A percentile compares a stretch with the other conserved stretches of the same genome.
Conservation (phyloP, 2,113 vertebrate genomes). For the Xiphophorus hellerii region DNA sequence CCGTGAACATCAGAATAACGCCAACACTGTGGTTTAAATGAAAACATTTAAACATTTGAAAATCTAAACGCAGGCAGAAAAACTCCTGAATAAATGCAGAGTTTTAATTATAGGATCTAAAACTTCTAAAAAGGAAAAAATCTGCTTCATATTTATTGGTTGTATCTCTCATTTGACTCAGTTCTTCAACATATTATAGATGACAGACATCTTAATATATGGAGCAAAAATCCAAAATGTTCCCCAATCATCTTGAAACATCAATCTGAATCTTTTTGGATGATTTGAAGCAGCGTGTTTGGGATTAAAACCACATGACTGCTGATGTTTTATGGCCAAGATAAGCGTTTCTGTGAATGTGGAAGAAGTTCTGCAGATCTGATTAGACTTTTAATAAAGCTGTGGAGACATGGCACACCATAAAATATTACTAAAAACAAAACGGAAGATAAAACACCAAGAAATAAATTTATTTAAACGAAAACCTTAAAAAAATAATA, state of each 20-base stretch:
- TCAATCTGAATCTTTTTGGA: background rate
- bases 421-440: background rate
- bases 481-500: background rate
- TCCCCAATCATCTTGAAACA: background rate
- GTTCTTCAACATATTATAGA: no score
- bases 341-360: background rate
- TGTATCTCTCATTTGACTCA: no score
- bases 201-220: no score
- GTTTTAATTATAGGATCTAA: background rate
- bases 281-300: background rate
- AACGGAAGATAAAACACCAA: background rate
- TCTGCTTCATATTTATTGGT: background rate
- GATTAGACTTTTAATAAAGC: conserved; percentile 2
- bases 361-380: background rate
- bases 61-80: background rate
- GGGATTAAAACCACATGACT: background rate
- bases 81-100: background rate
- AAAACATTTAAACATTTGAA: background rate
- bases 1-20: background rate
- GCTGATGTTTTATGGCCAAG: background rate
- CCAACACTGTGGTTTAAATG: background rate
- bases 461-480: background rate
- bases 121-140: background rate
- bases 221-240: background rate
- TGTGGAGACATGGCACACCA: no score